phyloP scores from a whole-genome alignment of 2,888 invertebrate genomes.

The Heteromyza rotundicornis region DNA sequence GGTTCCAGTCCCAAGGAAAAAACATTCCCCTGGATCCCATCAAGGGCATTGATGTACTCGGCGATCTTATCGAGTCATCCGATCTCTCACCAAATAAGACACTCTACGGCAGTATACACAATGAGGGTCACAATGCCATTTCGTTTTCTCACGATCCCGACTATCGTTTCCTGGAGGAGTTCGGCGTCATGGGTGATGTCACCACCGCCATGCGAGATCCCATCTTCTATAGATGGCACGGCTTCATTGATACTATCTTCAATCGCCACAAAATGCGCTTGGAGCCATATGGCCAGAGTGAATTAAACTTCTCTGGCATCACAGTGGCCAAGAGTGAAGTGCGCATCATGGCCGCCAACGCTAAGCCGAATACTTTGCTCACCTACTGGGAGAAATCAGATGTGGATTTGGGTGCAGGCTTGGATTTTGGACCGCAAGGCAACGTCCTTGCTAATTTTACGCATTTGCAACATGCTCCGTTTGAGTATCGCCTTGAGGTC shows the following conservation, averaged over 20 bases:
- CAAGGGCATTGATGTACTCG: slow-evolving; percentile 78
- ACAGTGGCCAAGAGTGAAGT: background rate
- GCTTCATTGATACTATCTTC: slow-evolving; percentile 77
- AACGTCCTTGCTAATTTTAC: slow-evolving; percentile 75
- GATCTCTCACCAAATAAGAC: slow-evolving; percentile 71
- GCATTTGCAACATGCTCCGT: slow-evolving; percentile 78
- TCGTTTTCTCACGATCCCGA: slow-evolving; percentile 83
- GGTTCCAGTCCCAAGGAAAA: background rate
- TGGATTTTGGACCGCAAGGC: slow-evolving; percentile 80
- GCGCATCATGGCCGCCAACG: slow-evolving; percentile 24
- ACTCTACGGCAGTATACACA: slow-evolving; percentile 82
- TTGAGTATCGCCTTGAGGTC: slow-evolving; percentile 70
- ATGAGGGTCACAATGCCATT: slow-evolving; percentile 80
- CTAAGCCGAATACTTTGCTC: slow-evolving; percentile 66
- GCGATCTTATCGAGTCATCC: slow-evolving; percentile 78
- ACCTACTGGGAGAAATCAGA: slow-evolving; percentile 84
- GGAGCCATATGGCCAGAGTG: slow-evolving; percentile 65
- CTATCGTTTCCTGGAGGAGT: slow-evolving; percentile 72
- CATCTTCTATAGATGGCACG: slow-evolving; percentile 85
- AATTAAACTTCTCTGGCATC: slow-evolving; percentile 35
- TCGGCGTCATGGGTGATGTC: slow-evolving; percentile 80
- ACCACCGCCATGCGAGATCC: slow-evolving; percentile 88
- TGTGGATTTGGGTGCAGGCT: slow-evolving; percentile 78
- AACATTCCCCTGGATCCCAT: slow-evolving; percentile 54
- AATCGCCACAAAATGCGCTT: slow-evolving; percentile 72